These are phyloP conservation scores for Junco hyemalis DNA, from an alignment of 2,113 vertebrate species.

Conservation along the genomic window DNA sequence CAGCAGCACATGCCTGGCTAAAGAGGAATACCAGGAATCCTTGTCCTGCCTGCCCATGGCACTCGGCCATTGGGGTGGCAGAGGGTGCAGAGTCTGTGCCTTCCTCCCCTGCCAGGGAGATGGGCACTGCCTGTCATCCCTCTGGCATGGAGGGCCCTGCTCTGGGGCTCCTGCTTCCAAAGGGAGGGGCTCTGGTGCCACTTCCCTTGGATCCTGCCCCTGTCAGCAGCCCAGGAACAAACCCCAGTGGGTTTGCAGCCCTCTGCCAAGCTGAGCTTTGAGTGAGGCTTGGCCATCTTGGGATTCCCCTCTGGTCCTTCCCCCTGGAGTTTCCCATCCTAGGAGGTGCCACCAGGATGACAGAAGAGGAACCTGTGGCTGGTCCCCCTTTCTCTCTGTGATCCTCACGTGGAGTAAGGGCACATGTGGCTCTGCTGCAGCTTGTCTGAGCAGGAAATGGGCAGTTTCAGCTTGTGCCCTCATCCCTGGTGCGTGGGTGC, in stretches of 20 bases:
- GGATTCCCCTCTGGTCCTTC: not conserved
- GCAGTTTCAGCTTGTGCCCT: not conserved
- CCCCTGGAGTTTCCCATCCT: not conserved
- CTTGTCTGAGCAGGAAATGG: not conserved
- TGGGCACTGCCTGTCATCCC: rapidly evolving
- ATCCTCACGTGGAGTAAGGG: rapidly evolving
- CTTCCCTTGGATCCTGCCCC: not conserved
- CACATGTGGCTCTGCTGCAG: not conserved
- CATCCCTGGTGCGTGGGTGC: rapidly evolving
- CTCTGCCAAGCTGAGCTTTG: not conserved
- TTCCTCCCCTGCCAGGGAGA: not conserved
- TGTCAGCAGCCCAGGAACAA: not conserved
- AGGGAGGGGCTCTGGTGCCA: not conserved
- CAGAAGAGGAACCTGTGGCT: not conserved
- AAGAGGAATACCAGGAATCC: not conserved
- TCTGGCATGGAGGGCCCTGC: not conserved
- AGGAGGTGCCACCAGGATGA: not conserved
- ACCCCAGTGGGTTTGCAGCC: not conserved
- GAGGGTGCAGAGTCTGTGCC: not conserved
- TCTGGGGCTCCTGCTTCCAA: not conserved
- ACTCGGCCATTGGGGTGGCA: not conserved
- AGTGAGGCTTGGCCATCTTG: rapidly evolving
- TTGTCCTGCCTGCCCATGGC: not conserved
- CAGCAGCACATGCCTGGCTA: not conserved
- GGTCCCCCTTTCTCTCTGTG: not conserved